Evolutionary conservation across 2,888 invertebrate species (phyloP).

Genomic region (Cheilosia urbana): DNA sequence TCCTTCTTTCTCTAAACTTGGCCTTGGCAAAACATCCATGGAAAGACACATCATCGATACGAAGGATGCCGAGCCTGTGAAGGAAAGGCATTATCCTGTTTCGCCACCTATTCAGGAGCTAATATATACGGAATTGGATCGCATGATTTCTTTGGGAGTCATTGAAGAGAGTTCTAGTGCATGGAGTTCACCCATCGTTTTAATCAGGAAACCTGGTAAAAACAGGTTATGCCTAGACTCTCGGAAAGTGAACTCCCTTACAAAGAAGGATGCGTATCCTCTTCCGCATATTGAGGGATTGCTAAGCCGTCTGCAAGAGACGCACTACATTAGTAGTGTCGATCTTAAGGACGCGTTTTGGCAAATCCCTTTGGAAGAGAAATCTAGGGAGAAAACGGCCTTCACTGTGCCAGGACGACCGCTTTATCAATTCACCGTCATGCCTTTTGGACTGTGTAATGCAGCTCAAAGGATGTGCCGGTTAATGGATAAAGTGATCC

Average conservation of each 20-base stretch:
- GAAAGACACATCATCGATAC: too few relatives aligned
- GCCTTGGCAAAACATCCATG: too few relatives aligned
- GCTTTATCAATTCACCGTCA: too few relatives aligned
- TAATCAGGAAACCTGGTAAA: constrained; percentile 2
- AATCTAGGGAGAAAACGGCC: too few relatives aligned
- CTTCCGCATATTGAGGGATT: background rate
- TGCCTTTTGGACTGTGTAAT: constrained; percentile 2
- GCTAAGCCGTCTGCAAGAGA: constrained; percentile 3
- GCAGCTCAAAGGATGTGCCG: background rate
- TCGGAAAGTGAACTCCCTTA: constrained; percentile 10
- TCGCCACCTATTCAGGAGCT: constrained; percentile 3
- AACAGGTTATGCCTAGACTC: too few relatives aligned
- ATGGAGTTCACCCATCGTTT: constrained; percentile 13
- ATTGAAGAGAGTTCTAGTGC: constrained; percentile 20
- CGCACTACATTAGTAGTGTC: constrained; percentile 17
- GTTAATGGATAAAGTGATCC: background rate
- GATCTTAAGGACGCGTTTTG: background rate
- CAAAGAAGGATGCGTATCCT: background rate
- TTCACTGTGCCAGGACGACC: too few relatives aligned
- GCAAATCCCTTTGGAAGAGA: background rate
- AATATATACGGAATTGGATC: constrained; percentile 10
- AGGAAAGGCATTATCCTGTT: too few relatives aligned
- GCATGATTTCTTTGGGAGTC: constrained; percentile 20
- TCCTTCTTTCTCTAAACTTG: too few relatives aligned
- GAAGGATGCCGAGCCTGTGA: too few relatives aligned